Base-by-base conservation (phyloP, 1,140 invertebrate species). In the honey bee (Apis mellifera) region DNA sequence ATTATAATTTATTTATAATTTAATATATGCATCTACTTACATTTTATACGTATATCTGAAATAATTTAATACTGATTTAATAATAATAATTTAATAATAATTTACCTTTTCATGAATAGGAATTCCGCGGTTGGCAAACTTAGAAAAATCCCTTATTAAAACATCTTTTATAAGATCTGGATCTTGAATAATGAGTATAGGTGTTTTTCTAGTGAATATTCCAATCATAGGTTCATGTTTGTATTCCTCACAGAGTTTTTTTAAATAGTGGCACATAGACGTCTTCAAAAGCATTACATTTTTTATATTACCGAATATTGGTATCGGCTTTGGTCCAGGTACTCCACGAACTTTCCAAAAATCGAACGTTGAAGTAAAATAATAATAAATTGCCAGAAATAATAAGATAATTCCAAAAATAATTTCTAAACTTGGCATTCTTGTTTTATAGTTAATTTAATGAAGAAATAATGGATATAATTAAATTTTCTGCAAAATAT, bases 131-230 rank as follows among this genome's bases (percentile, higher is more conserved):
- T 94, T 88, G 12, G 91, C 71, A 55, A 95, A 95, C 57, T 89
- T 89, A 0, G 91, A 85, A 72, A 95, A 95, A 71, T 95, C 93
- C 83, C 94, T 95, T 4, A 95, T 94, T 9, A 95, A 54, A 7
- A 95, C 82, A 4, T 92, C 84, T 65, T 94, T 94, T 11, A 95
- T 93, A 9, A 94, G 21, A 8, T 95, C 92, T 0, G 92, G 91
- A 84, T 95, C 95, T 23, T 84, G 87, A 0, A 95, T 0, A 1
- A 95, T 75, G 1, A 95, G 78, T 9, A 91, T 55, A 1, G 94
- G 94, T 5, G 72, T 89, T 19, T 86, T 82, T n/a, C 92, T 84
- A 1, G 90, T 88, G 57, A 91, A 95, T n/a, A 94, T 87, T 7
- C 95, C 95, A 15, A 95, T 74, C 79, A 93, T 89, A 8, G 85